Evolutionary conservation across 2,797 vertebrate species (phyloP).

Genomic region (Hypotaenidia philippensis): DNA sequence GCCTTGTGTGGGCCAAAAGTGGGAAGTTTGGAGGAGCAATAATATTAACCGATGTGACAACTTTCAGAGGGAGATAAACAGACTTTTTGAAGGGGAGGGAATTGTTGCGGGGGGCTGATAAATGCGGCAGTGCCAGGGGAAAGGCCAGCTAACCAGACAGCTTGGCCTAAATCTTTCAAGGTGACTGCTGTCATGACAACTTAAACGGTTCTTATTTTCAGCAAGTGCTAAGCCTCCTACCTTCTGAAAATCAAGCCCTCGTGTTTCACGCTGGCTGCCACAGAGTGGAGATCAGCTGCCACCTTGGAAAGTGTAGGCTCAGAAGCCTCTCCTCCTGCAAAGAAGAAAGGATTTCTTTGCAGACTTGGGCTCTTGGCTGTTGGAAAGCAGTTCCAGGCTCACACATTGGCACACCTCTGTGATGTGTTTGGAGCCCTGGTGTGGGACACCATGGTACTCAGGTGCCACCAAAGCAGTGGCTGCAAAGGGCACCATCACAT

Average conservation of each 20-base stretch:
- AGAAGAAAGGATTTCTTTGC: neutral
- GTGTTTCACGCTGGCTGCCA: neutral
- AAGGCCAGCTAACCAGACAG: neutral
- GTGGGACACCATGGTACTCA: neutral
- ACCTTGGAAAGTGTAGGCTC: neutral
- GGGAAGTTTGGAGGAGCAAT: neutral
- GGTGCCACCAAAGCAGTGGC: neutral
- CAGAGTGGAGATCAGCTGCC: neutral
- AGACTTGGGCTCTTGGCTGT: neutral
- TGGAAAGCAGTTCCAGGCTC: neutral
- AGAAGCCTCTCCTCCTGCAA: neutral
- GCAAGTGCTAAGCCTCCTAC: slow-evolving; percentile 41
- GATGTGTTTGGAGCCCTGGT: neutral
- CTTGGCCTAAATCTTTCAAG: slow-evolving; percentile 41
- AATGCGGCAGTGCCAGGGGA: neutral
- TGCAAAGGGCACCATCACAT: neutral
- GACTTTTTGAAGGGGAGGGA: neutral
- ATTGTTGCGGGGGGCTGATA: neutral
- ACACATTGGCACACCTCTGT: fast-evolving
- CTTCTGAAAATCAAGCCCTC: slow-evolving; percentile 43
- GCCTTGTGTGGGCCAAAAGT: slow-evolving; percentile 17
- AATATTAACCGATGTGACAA: neutral
- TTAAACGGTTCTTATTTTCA: slow-evolving; percentile 58
- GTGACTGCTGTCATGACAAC: slow-evolving; percentile 48
- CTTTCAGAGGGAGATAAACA: neutral